These are phyloP conservation scores for Spilosoma lubricipeda DNA, from an alignment of 2,888 invertebrate species.

Conservation along the genomic window DNA sequence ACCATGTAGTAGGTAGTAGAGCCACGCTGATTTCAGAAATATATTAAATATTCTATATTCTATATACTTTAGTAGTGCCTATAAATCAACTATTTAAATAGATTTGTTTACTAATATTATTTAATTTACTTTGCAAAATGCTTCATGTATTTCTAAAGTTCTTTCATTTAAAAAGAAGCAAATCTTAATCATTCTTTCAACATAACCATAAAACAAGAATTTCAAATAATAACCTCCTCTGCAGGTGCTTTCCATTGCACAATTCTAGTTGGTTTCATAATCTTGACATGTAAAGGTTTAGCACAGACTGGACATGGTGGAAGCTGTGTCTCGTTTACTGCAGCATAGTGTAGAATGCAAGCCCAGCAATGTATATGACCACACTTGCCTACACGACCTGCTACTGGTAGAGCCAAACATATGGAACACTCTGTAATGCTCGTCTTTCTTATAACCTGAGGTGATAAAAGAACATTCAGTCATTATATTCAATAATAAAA, in stretches of 20 bases:
- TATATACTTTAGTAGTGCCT: too few species aligned
- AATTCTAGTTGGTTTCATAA: slow-evolving; percentile 90
- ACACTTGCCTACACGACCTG: slow-evolving; percentile 97
- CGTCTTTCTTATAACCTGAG: slow-evolving; percentile 75
- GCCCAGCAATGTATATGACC: slow-evolving; percentile 99
- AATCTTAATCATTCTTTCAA: background rate
- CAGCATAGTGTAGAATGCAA: slow-evolving; percentile 96
- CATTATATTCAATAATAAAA: too few species aligned
- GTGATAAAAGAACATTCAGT: too few species aligned
- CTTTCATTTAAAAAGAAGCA: background rate
- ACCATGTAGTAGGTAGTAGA: too few species aligned
- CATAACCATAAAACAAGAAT: background rate
- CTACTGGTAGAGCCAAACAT: slow-evolving; percentile 94
- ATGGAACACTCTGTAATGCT: slow-evolving; percentile 92
- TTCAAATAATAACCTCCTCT: slow-evolving; percentile 66
- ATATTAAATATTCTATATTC: too few species aligned
- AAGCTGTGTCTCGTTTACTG: slow-evolving; percentile 93
- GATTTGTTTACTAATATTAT: background rate
- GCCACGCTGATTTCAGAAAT: too few species aligned
- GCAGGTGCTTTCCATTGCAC: slow-evolving; percentile 75
- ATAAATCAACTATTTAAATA: background rate
- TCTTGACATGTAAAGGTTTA: slow-evolving; percentile 91
- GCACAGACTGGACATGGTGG: slow-evolving; percentile 96
- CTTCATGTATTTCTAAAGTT: background rate
- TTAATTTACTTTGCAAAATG: background rate